phyloP scores from a whole-genome alignment of 2,113 vertebrate species.

The Calyptommatus sinebrachiatus region DNA sequence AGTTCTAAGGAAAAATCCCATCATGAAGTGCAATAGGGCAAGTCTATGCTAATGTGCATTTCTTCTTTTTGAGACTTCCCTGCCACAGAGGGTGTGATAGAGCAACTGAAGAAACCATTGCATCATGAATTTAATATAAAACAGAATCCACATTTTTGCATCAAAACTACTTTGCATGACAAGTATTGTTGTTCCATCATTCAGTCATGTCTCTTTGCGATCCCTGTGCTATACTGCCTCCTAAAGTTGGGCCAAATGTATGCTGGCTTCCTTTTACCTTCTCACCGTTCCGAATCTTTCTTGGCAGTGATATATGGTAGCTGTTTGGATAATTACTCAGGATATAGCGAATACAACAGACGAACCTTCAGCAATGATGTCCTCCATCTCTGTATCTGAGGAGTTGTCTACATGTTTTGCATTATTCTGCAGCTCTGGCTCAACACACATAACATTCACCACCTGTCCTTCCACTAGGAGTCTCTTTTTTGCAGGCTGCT shows the following conservation, averaged over 20 bases:
- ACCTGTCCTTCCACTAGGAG: constrained; percentile 79
- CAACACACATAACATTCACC: constrained; percentile 75
- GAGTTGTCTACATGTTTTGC: constrained; percentile 84
- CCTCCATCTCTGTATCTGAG: constrained; percentile 86
- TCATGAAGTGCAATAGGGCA: no score
- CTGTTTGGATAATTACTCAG: background rate
- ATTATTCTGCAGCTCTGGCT: constrained; percentile 79
- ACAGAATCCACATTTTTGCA: background rate
- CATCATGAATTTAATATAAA: no score
- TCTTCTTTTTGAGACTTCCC: no score
- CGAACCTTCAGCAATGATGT: constrained; percentile 82
- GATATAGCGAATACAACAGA: constrained; percentile 41
- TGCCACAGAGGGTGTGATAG: no score
- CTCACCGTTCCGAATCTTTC: background rate
- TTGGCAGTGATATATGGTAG: background rate
- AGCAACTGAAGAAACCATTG: no score
- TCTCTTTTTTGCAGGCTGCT: constrained; percentile 81
- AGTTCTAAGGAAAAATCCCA: no score
- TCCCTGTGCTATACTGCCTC: no score
- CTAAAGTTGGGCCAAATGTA: no score
- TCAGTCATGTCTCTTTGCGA: no score
- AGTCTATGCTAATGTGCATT: no score
- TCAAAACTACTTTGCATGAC: background rate
- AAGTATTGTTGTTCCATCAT: background rate
- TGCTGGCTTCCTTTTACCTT: background rate